Evolutionary conservation across 2,113 vertebrate genomes (phyloP).

Genomic region (Podocnemis expansa): DNA sequence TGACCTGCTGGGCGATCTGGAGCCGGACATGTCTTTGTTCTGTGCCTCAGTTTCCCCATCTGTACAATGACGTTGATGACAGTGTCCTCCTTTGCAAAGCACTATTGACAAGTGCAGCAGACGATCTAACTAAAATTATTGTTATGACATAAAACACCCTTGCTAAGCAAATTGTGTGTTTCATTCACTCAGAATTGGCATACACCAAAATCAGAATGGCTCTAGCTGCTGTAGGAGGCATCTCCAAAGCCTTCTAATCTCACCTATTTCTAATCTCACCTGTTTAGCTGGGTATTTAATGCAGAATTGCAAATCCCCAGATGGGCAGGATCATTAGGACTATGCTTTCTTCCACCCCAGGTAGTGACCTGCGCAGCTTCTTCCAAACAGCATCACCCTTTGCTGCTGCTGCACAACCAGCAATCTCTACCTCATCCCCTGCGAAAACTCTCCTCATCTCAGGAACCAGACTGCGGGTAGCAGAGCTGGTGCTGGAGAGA

Average conservation of each 20-base stretch:
- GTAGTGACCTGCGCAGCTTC: background rate
- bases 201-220: background rate
- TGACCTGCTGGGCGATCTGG: background rate
- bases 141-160: background rate
- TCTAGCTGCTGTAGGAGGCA: background rate
- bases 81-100: background rate
- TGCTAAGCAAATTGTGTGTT: background rate
- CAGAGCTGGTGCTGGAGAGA: slow-evolving; percentile 84
- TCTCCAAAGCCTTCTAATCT: background rate
- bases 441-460: fast-evolving
- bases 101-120: background rate
- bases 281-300: background rate
- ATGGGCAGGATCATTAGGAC: background rate
- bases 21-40: background rate
- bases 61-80: background rate
- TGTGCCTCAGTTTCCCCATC: background rate
- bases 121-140: background rate
- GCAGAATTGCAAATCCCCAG: background rate
- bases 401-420: background rate
- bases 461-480: slow-evolving; percentile 48
- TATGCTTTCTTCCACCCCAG: slow-evolving; percentile 47
- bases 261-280: too few relatives aligned
- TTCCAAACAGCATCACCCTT: slow-evolving; percentile 24
- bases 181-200: background rate
- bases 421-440: slow-evolving; percentile 24